These are phyloP conservation scores for Jacana jacana DNA, from an alignment of 2,113 vertebrate genomes.

Conservation along the genomic window DNA sequence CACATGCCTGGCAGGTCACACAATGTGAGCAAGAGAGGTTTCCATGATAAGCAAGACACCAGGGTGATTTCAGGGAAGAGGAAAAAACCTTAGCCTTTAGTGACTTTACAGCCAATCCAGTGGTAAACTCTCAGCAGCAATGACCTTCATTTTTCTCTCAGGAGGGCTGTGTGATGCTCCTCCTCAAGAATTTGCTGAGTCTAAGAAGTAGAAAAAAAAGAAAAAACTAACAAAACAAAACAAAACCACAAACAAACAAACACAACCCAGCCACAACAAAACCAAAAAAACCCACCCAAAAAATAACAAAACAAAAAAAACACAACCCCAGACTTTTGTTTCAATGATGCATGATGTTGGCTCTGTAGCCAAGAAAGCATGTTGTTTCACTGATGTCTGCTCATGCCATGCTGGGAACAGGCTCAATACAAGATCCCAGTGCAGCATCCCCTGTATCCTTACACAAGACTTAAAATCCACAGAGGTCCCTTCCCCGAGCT, in stretches of 20 bases:
- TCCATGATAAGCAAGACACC: not conserved
- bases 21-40: not conserved
- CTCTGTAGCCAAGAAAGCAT: not conserved
- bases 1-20: not conserved
- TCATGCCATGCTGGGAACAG: not conserved
- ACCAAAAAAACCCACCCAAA: no score
- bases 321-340: not conserved
- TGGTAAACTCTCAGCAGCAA: no score
- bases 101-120: no score
- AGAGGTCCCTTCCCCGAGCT: not conserved
- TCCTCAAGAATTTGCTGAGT: not conserved
- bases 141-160: not conserved
- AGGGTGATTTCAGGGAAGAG: not conserved
- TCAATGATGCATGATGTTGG: rapidly evolving
- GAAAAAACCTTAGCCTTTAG: not conserved
- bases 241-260: no score
- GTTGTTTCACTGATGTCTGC: not conserved
- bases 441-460: not conserved
- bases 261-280: no score
- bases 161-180: not conserved
- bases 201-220: not conserved
- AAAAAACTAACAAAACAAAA: no score
- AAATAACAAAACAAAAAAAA: not conserved
- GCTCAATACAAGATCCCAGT: not conserved
- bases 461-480: not conserved